These are phyloP conservation scores for Spodoptera littoralis DNA, from an alignment of 2,888 invertebrate species.

Conservation along the genomic window DNA sequence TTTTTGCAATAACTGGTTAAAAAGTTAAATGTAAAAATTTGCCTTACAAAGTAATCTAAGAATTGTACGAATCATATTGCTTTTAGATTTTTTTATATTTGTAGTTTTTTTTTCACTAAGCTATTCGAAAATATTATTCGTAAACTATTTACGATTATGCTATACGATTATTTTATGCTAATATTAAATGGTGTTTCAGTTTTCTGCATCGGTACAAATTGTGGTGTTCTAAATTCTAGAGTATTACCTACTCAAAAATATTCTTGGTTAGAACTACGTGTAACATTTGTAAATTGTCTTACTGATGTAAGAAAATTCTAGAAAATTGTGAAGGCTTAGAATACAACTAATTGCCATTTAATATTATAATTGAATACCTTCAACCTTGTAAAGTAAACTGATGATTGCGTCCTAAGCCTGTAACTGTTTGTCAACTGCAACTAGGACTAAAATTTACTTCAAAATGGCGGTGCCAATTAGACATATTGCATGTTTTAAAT, in stretches of 20 bases:
- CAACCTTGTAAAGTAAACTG: slow-evolving; percentile 1
- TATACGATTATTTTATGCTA: slow-evolving; percentile 29
- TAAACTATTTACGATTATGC: slow-evolving; percentile 28
- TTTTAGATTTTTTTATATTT: slow-evolving; percentile 50
- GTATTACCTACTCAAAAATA: slow-evolving; percentile 1
- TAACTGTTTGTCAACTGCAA: slow-evolving; percentile 20
- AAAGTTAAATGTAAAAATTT: slow-evolving; percentile 52
- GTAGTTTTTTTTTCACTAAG: slow-evolving; percentile 30
- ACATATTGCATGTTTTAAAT: not conserved
- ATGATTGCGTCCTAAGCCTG: slow-evolving; percentile 5
- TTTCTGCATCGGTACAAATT: slow-evolving; percentile 17
- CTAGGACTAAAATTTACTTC: slow-evolving; percentile 11
- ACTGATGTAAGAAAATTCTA: no score
- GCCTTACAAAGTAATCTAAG: slow-evolving; percentile 51
- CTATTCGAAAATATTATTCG: slow-evolving; percentile 20
- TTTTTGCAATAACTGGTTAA: slow-evolving; percentile 50
- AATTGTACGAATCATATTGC: slow-evolving; percentile 59
- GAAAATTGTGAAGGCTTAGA: slow-evolving; percentile 2
- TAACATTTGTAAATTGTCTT: not conserved
- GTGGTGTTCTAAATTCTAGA: not conserved
- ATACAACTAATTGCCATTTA: slow-evolving; percentile 1
- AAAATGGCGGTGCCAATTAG: slow-evolving; percentile 1
- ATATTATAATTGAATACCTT: slow-evolving; percentile 2
- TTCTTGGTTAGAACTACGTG: slow-evolving; percentile 2
- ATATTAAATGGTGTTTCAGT: slow-evolving; percentile 1